Evolutionary conservation across 2,888 invertebrate genomes (phyloP).

Genomic region (Temnothorax unifasciatus): DNA sequence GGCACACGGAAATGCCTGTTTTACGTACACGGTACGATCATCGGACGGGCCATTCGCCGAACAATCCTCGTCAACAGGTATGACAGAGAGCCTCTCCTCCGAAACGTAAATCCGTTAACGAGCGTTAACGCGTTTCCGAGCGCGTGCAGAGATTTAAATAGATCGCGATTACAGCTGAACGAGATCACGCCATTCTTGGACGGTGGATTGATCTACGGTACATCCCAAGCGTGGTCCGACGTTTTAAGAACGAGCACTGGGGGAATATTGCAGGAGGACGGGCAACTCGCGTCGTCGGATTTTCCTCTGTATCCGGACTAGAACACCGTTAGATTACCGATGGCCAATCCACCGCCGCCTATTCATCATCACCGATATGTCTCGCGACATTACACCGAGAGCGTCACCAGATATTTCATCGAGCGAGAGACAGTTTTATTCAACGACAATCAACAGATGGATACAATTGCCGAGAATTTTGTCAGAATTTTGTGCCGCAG

Average conservation of each 20-base stretch:
- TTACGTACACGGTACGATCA: constrained; percentile 88
- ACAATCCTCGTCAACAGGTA: constrained; percentile 89
- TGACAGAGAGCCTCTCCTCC: too few species aligned
- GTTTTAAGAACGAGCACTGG: constrained; percentile 86
- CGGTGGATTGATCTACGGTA: constrained; percentile 89
- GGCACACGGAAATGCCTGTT: constrained; percentile 87
- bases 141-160: too few species aligned
- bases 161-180: constrained; percentile 86
- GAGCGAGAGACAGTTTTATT: constrained; percentile 80
- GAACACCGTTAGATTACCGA: constrained; percentile 87
- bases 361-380: constrained; percentile 85
- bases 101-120: too few species aligned
- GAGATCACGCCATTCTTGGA: constrained; percentile 89
- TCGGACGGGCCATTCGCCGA: constrained; percentile 87
- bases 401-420: constrained; percentile 88
- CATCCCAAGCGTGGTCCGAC: constrained; percentile 88
- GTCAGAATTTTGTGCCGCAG: constrained; percentile 69
- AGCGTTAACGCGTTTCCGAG: too few species aligned
- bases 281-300: constrained; percentile 86
- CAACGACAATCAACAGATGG: not conserved
- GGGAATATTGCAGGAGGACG: constrained; percentile 86
- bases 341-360: constrained; percentile 89
- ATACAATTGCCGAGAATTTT: too few species aligned
- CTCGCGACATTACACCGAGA: constrained; percentile 84
- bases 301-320: constrained; percentile 86